Evolutionary conservation across 2,113 vertebrate genomes (phyloP).

Genomic region (Equus quagga): DNA sequence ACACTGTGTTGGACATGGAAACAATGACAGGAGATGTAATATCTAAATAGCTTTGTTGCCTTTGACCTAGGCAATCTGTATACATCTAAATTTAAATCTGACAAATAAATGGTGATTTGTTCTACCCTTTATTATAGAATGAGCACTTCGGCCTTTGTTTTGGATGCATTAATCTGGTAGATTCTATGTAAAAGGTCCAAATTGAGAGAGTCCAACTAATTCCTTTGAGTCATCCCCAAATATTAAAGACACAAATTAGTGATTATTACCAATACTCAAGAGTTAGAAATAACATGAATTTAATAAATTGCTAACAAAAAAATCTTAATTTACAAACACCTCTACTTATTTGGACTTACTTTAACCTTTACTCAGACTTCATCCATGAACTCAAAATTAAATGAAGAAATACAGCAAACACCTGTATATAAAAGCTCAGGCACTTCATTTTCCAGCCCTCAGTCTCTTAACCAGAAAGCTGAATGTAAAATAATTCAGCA

Average conservation of each 20-base stretch:
- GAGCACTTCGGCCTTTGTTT: slow-evolving; percentile 4
- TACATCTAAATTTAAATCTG: slow-evolving; percentile 56
- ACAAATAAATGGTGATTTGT: background rate
- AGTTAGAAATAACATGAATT: slow-evolving; percentile 49
- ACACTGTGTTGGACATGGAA: background rate
- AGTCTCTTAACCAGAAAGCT: slow-evolving; percentile 41
- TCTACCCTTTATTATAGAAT: background rate
- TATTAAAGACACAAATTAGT: slow-evolving; percentile 35
- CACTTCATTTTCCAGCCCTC: background rate
- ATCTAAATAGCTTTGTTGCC: background rate
- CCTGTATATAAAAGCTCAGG: background rate
- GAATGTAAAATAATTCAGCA: slow-evolving; percentile 40
- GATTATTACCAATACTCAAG: slow-evolving; percentile 25
- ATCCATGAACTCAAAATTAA: slow-evolving; percentile 28
- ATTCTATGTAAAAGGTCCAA: slow-evolving; percentile 32
- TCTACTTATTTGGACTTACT: slow-evolving; percentile 10
- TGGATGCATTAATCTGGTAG: slow-evolving; percentile 18
- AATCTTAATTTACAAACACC: slow-evolving; percentile 36
- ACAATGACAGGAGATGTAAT: background rate
- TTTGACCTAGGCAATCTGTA: background rate
- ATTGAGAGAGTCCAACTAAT: background rate
- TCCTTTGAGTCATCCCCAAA: background rate
- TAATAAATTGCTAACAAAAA: slow-evolving; percentile 28
- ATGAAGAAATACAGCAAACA: background rate
- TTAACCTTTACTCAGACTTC: slow-evolving; percentile 41